Conservation (phyloP, 2,888 invertebrate genomes). For the Melieria crassipennis region DNA sequence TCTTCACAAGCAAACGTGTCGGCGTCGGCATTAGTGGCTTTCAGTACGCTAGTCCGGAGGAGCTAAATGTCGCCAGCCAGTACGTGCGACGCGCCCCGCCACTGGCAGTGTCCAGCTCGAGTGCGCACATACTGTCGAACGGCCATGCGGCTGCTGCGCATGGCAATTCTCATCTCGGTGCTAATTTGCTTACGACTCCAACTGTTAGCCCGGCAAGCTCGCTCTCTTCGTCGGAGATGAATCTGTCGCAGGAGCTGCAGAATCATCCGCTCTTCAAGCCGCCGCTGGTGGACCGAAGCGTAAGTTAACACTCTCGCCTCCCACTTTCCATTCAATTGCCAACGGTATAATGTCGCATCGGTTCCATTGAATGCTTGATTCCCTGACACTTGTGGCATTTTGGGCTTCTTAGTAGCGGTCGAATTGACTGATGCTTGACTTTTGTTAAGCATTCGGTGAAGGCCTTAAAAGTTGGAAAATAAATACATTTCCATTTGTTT, state of each 20-base stretch:
- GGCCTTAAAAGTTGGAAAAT: too few species aligned
- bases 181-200: conserved; percentile 62
- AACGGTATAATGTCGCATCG: too few species aligned
- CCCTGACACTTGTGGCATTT: too few species aligned
- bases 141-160: conserved; percentile 53
- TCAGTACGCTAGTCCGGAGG: conserved; percentile 45
- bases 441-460: too few species aligned
- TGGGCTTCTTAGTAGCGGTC: too few species aligned
- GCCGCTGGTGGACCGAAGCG: conserved; percentile 74
- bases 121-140: conserved; percentile 60
- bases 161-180: conserved; percentile 52
- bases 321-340: background rate
- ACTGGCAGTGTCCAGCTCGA: conserved; percentile 62
- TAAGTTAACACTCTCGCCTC: conserved; percentile 63
- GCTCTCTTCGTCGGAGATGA: conserved; percentile 66
- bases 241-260: conserved; percentile 70
- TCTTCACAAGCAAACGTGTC: conserved; percentile 67
- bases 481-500: too few species aligned
- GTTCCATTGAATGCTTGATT: too few species aligned
- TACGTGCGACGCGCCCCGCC: conserved; percentile 50
- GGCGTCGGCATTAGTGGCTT: conserved; percentile 36
- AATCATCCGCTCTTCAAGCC: conserved; percentile 67
- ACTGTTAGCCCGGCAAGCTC: conserved; percentile 65
- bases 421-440: too few species aligned
- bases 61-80: conserved; percentile 48